Percentiles rank a stretch among this genome's conserved stretches.
Evolutionary conservation across 2,113 vertebrate species (phyloP).

Genomic region (Perca flavescens): DNA sequence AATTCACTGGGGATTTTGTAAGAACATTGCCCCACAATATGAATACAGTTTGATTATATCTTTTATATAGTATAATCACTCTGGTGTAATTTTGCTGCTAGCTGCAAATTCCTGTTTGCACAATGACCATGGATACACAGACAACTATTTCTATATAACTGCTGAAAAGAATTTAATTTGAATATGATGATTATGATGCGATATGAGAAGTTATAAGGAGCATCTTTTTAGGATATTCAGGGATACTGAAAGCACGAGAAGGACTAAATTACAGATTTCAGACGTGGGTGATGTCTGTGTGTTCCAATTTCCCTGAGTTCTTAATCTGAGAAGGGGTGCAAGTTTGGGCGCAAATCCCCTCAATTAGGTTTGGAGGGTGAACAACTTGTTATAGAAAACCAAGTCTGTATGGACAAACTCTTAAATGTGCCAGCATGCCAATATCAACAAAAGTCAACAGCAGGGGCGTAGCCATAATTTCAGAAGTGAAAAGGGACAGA

Average conservation of each 20-base stretch:
- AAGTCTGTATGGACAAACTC: background rate
- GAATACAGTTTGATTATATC: too few species aligned
- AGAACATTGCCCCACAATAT: too few species aligned
- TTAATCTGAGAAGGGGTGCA: background rate
- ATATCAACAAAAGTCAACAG: background rate
- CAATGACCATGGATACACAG: background rate
- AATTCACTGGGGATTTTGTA: too few species aligned
- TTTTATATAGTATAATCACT: too few species aligned
- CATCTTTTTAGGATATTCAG: background rate
- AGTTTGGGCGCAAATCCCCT: background rate
- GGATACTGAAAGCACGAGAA: background rate
- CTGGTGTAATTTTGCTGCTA: background rate
- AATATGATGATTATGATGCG: background rate
- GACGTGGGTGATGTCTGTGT: background rate
- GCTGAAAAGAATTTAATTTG: background rate
- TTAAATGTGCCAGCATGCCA: background rate
- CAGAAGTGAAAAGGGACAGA: too few species aligned
- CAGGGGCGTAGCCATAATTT: too few species aligned
- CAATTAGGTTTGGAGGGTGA: background rate
- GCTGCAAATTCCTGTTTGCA: background rate
- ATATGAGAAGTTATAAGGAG: too few species aligned
- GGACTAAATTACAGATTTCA: too few species aligned
- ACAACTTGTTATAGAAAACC: background rate
- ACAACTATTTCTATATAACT: background rate
- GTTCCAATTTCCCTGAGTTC: background rate